Conservation (phyloP, 2,888 invertebrate species). For the Melinopterus prodromus region DNA sequence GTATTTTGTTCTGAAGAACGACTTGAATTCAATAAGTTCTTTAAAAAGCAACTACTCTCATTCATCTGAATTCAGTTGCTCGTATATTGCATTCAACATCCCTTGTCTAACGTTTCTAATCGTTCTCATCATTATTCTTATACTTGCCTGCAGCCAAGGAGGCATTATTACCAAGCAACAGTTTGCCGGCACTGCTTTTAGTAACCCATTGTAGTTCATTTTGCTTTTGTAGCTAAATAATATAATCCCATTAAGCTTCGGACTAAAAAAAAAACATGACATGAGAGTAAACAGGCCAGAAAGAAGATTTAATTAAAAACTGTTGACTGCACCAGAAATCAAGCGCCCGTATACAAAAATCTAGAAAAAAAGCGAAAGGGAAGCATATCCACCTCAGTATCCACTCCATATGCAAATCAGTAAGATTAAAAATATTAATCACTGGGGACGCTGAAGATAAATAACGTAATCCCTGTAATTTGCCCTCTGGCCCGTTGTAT, state of each 20-base stretch:
- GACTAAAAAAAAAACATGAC: not conserved
- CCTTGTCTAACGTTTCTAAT: too few relatives aligned
- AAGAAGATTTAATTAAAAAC: not conserved
- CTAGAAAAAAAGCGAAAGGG: not conserved
- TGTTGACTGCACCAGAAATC: not conserved
- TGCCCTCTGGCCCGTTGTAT: not conserved
- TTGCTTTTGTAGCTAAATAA: not conserved
- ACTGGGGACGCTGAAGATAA: not conserved
- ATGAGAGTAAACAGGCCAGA: not conserved
- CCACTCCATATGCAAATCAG: not conserved
- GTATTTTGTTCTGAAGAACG: too few relatives aligned
- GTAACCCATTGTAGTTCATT: not conserved
- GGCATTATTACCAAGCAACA: too few relatives aligned
- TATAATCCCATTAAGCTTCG: not conserved
- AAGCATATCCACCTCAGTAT: not conserved
- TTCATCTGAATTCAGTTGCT: too few relatives aligned
- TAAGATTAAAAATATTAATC: slow-evolving; percentile 4
- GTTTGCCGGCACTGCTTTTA: too few relatives aligned
- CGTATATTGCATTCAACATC: too few relatives aligned
- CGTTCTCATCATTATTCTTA: too few relatives aligned
- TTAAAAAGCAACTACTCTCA: too few relatives aligned
- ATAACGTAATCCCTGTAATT: not conserved
- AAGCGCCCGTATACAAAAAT: not conserved
- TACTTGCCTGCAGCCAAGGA: too few relatives aligned
- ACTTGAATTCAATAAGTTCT: too few relatives aligned